These are phyloP conservation scores for Stichodactyla mertensii DNA, from an alignment of 64 coral and sea anemone species.

Conservation along the genomic window DNA sequence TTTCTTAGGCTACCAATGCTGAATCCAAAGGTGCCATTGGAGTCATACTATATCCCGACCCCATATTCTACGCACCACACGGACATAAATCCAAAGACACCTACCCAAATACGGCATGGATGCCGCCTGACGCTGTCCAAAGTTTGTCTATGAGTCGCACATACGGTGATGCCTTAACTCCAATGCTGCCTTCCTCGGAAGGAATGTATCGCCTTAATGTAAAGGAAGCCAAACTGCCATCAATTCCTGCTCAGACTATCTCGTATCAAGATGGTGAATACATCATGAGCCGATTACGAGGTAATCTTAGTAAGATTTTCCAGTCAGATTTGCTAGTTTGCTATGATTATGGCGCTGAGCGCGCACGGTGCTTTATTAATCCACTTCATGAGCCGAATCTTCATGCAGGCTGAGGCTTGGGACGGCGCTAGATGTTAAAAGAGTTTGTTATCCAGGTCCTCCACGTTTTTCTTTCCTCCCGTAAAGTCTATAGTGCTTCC, in stretches of 20 bases:
- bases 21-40: conserved; percentile 31
- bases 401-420: too few relatives aligned
- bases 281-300: conserved; percentile 24
- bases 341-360: neutral
- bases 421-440: too few relatives aligned
- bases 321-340: too few relatives aligned
- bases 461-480: too few relatives aligned
- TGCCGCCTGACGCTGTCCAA: conserved; percentile 36
- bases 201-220: conserved; percentile 29
- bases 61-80: neutral
- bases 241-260: conserved; percentile 55
- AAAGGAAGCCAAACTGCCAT: neutral
- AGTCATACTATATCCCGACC: conserved; percentile 34
- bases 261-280: conserved; percentile 31
- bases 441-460: too few relatives aligned
- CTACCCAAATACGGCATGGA: conserved; percentile 37
- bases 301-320: neutral
- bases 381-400: too few relatives aligned
- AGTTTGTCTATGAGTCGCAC: neutral
- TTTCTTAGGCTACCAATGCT: neutral
- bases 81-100: conserved; percentile 31
- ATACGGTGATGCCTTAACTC: conserved; percentile 38
- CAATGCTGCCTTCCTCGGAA: conserved; percentile 25
- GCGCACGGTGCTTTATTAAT: neutral
- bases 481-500: too few relatives aligned